phyloP scores from a whole-genome alignment of 2,797 vertebrate genomes.

The Channallabes apus region DNA sequence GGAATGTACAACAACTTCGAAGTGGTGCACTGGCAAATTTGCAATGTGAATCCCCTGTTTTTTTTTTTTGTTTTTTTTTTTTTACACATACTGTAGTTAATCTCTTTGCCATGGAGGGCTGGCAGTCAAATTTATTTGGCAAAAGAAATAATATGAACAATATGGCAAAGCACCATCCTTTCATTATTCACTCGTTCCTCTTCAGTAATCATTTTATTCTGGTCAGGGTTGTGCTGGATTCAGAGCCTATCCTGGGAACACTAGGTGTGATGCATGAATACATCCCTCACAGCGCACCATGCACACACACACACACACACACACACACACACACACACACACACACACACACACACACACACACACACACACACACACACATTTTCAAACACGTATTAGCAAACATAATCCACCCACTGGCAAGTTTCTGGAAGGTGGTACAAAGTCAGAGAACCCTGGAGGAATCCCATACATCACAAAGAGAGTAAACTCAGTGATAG shows the following conservation, averaged over 20 bases:
- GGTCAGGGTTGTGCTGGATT: background rate
- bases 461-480: background rate
- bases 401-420: background rate
- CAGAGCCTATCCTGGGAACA: background rate
- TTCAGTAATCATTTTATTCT: background rate
- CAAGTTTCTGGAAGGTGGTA: background rate
- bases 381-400: no score
- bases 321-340: background rate
- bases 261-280: background rate
- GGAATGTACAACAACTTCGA: conserved; percentile 6
- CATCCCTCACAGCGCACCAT: background rate
- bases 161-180: background rate
- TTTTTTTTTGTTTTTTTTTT: no score
- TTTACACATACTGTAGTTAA: background rate
- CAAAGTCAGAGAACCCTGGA: background rate
- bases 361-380: background rate
- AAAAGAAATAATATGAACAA: background rate
- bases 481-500: background rate
- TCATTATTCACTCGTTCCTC: background rate
- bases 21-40: conserved; percentile 5
- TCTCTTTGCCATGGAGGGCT: conserved; percentile 26
- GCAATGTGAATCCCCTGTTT: conserved; percentile 11
- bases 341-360: background rate
- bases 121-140: conserved; percentile 14
- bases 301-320: background rate